Base-by-base conservation (phyloP, 2,888 invertebrate species). In the Phaonia tiefii region DNA sequence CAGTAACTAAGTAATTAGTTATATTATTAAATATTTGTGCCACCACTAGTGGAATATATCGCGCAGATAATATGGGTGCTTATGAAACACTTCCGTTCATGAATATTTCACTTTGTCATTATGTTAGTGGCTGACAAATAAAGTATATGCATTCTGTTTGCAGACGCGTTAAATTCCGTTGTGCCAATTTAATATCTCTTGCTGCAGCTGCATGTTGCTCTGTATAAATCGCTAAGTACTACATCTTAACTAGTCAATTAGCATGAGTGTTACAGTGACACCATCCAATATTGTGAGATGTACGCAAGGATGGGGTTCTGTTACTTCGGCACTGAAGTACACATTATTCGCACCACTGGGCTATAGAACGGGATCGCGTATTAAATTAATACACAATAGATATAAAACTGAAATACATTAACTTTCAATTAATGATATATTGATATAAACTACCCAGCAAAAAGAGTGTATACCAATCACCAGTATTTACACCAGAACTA, bases 11-110 rank as follows among this genome's bases (percentile, higher is more conserved):
- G 60, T 60, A 60, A 60, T 63, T 39, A 39, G 42, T 63, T 63
- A 63, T 39, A 22, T 63, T 75, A 46, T 65, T 65, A 44, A 66
- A 44, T 65, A 25, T 74, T 58, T 72, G 60, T 66, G 58, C 44
- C 26, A 49, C 1, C 37, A 20, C 56, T 44, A 39, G 25, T 46
- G 54, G 26, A 37, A 26, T 37, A 8, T 8, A 31, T 3, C 31
- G 8, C 8, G 31, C 8, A 31, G 4, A n/a, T n/a, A n/a, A n/a
- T n/a, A n/a, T n/a, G n/a, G n/a, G n/a, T n/a, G n/a, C n/a, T n/a
- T n/a, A n/a, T n/a, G n/a, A n/a, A n/a, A n/a, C n/a, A n/a, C n/a
- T n/a, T n/a, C n/a, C n/a, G n/a, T n/a, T n/a, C n/a, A n/a, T n/a
- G n/a, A n/a, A n/a, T n/a, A n/a, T n/a, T n/a, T n/a, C n/a, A n/a